phyloP scores from a whole-genome alignment of 2,113 vertebrate species.

The Argyrosomus japonicus region DNA sequence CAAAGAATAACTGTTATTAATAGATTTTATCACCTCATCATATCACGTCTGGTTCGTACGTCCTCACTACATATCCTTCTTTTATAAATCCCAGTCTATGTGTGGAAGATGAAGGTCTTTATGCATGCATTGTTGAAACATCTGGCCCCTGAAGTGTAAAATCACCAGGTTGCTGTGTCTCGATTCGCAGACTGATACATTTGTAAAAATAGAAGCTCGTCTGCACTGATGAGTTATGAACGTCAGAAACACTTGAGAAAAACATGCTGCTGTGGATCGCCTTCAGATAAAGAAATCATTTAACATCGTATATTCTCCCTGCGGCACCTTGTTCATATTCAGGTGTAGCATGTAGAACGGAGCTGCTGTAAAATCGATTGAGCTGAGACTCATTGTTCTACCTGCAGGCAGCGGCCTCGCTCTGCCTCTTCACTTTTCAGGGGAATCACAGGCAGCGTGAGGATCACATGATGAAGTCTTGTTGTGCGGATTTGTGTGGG shows the following conservation, averaged over 20 bases:
- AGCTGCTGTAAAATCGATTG: not conserved
- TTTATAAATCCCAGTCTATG: not conserved
- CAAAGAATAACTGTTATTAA: not conserved
- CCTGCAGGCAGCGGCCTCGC: not conserved
- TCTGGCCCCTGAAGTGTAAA: not conserved
- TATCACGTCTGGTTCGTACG: not conserved
- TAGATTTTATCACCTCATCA: not conserved
- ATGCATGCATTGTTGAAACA: not conserved
- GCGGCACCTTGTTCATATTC: not conserved
- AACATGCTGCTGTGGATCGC: too few species aligned
- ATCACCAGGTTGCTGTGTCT: not conserved
- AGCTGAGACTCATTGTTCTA: not conserved
- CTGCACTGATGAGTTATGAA: not conserved
- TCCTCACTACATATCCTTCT: not conserved
- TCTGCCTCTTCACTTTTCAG: not conserved
- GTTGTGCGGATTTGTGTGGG: constrained; percentile 48
- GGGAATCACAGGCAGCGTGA: not conserved
- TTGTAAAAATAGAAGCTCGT: not conserved
- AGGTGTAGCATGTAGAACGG: not conserved
- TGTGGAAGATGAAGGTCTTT: not conserved
- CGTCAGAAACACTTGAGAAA: not conserved
- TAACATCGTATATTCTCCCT: not conserved
- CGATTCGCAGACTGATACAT: not conserved
- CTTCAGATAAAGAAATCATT: not conserved
- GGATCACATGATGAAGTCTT: constrained; percentile 5